Percentiles rank a stretch among this genome's conserved stretches.
These are phyloP conservation scores for Neocrepidodera transversa DNA, from an alignment of 2,888 invertebrate species.

Conservation along the genomic window DNA sequence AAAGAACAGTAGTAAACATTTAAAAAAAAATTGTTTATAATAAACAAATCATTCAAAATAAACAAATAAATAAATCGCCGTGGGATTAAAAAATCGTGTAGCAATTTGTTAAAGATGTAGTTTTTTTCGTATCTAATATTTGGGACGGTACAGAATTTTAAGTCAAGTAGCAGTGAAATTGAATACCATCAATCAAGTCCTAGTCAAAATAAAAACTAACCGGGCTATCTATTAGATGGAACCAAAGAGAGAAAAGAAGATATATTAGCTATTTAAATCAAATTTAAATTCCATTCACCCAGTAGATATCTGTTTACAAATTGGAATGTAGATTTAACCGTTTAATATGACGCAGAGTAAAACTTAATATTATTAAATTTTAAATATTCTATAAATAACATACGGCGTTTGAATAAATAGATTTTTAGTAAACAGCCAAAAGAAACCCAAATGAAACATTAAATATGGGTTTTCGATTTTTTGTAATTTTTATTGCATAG, in stretches of 20 bases:
- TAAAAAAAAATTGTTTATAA: neutral
- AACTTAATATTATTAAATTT: no score
- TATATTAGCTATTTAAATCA: constrained; percentile 10
- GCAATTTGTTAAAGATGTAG: constrained; percentile 16
- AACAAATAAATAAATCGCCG: neutral
- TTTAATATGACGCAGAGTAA: no score
- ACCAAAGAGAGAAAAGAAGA: constrained; percentile 4
- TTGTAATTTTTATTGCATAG: no score
- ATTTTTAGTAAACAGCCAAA: no score
- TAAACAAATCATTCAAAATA: neutral
- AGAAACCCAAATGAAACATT: no score
- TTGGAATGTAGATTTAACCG: neutral
- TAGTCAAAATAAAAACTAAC: constrained; percentile 20
- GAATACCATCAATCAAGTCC: constrained; percentile 23
- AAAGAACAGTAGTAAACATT: no score
- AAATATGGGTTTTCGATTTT: no score
- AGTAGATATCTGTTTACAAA: neutral
- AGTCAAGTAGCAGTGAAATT: constrained; percentile 25
- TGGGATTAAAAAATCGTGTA: constrained; percentile 12
- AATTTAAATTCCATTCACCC: constrained; percentile 2
- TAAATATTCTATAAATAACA: no score
- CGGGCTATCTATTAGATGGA: constrained; percentile 8
- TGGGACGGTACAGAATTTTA: constrained; percentile 8
- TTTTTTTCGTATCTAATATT: constrained; percentile 5
- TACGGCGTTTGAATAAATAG: no score